Conservation (phyloP, 2,888 invertebrate genomes). For the Thymelicus acteon region DNA sequence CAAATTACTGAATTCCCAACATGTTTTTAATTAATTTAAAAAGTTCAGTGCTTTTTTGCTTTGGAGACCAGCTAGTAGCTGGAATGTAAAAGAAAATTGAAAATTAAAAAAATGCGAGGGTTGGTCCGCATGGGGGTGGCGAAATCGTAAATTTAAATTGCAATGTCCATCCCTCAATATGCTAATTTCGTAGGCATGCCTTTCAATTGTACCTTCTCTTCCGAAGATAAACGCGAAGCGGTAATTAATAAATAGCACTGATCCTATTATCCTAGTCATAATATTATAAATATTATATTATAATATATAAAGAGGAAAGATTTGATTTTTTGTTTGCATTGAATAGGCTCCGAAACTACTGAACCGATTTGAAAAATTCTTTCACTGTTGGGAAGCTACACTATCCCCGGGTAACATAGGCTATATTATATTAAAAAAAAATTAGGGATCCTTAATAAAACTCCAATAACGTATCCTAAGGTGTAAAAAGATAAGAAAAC, state of each 20-base stretch:
- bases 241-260: slow-evolving; percentile 14
- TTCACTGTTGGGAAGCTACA: too few relatives aligned
- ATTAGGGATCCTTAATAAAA: too few relatives aligned
- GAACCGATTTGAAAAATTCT: too few relatives aligned
- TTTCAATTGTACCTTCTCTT: slow-evolving; percentile 65
- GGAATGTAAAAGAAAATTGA: slow-evolving; percentile 84
- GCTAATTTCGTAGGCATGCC: slow-evolving; percentile 76
- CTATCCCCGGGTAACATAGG: too few relatives aligned
- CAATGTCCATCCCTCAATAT: slow-evolving; percentile 81
- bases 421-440: too few relatives aligned
- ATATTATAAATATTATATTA: too few relatives aligned
- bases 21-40: slow-evolving; percentile 45
- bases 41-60: slow-evolving; percentile 46
- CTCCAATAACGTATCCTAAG: too few relatives aligned
- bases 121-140: slow-evolving; percentile 69
- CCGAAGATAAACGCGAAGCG: slow-evolving; percentile 14
- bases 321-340: too few relatives aligned
- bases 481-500: too few relatives aligned
- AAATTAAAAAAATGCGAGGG: slow-evolving; percentile 82
- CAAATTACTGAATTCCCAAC: slow-evolving; percentile 37
- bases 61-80: slow-evolving; percentile 61
- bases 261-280: too few relatives aligned
- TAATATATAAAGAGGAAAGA: too few relatives aligned
- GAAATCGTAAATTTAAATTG: slow-evolving; percentile 84
- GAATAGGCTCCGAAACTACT: too few relatives aligned